phyloP scores from a whole-genome alignment of 2,113 vertebrate species.

The Corapipo altera region DNA sequence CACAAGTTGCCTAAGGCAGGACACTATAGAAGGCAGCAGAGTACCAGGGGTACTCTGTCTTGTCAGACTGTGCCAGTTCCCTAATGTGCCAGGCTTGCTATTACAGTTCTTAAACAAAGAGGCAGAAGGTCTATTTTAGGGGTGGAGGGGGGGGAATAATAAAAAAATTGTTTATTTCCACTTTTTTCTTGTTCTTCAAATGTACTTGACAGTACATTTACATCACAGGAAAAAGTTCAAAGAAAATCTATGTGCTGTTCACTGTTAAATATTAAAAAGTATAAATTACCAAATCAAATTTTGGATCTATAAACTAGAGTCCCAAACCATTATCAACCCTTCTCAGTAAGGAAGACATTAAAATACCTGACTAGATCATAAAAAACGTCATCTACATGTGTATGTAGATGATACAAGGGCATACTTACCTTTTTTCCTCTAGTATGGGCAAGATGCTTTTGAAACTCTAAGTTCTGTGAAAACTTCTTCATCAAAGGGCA shows the following conservation, averaged over 20 bases:
- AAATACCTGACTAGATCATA: not conserved
- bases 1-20: not conserved
- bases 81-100: not conserved
- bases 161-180: not conserved
- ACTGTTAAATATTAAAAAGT: not conserved
- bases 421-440: not conserved
- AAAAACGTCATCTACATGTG: not conserved
- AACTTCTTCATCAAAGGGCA: not conserved
- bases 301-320: not conserved
- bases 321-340: not conserved
- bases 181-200: not conserved
- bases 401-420: not conserved
- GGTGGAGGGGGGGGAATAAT: rapidly evolving
- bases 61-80: not conserved
- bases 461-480: not conserved
- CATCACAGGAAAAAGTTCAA: not conserved
- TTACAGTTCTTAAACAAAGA: not conserved
- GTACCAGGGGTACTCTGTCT: not conserved
- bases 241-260: not conserved
- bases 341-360: not conserved
- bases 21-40: not conserved
- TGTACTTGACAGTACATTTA: not conserved
- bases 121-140: not conserved
- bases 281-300: not conserved
- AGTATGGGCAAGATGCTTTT: not conserved